Conservation (phyloP, 1,140 invertebrate genomes). For the Chymomyza costata region DNA sequence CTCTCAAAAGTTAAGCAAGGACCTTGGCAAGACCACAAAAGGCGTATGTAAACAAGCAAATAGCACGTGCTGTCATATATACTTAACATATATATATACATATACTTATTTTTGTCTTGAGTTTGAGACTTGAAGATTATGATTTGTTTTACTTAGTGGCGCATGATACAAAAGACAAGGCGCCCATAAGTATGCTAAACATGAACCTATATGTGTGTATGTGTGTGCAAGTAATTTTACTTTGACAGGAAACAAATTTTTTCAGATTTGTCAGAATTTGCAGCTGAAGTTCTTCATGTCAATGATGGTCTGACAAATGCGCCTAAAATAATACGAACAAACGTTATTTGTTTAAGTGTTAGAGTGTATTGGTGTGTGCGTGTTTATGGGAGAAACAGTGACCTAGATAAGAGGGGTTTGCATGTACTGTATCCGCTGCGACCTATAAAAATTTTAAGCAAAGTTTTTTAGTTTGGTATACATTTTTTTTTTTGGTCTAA, state of each 20-base stretch:
- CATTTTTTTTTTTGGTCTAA: too few relatives aligned
- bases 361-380: too few relatives aligned
- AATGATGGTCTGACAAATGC: too few relatives aligned
- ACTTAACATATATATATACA: conserved; percentile 3
- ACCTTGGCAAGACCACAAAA: conserved; percentile 40
- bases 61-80: conserved; percentile 64
- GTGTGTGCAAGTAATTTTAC: conserved; percentile 23
- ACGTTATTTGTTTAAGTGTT: conserved; percentile 6
- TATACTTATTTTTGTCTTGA: conserved; percentile 9
- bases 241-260: conserved; percentile 62
- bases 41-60: conserved; percentile 56
- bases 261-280: conserved; percentile 68
- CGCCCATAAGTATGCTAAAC: conserved; percentile 56
- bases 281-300: background rate
- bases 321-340: too few relatives aligned
- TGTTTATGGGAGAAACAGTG: too few relatives aligned
- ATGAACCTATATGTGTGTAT: conserved; percentile 32
- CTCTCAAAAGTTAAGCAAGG: conserved; percentile 16
- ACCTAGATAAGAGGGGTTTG: too few relatives aligned
- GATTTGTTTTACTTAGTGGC: conserved; percentile 66
- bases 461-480: too few relatives aligned
- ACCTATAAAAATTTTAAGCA: too few relatives aligned
- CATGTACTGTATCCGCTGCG: too few relatives aligned
- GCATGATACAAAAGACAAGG: conserved; percentile 50
- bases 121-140: conserved; percentile 60